phyloP scores from a whole-genome alignment of 1,140 invertebrate species.

The Neelides sp. region DNA sequence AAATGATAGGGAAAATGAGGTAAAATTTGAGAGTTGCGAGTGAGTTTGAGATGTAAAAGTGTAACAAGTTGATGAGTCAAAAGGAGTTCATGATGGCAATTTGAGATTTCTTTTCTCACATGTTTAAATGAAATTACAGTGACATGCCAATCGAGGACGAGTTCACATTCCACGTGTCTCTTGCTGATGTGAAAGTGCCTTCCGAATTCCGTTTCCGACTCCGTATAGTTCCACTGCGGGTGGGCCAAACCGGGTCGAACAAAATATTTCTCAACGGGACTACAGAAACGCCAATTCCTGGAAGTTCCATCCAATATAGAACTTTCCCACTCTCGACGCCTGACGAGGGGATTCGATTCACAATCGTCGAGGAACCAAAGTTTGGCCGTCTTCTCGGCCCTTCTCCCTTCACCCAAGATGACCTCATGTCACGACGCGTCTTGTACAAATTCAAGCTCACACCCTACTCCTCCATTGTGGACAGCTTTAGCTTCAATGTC shows the following conservation, averaged over 20 bases:
- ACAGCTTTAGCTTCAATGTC: conserved; percentile 28
- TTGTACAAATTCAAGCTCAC: conserved; percentile 25
- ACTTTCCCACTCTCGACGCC: conserved; percentile 25
- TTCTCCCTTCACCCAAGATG: conserved; percentile 22
- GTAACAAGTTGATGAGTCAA: background rate
- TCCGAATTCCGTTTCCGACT: conserved; percentile 30
- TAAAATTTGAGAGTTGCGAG: too few species aligned
- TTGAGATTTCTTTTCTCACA: conserved; percentile 1
- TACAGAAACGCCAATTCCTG: conserved; percentile 14
- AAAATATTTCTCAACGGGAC: conserved; percentile 22
- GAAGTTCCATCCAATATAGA: conserved; percentile 21
- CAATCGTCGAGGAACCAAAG: conserved; percentile 15
- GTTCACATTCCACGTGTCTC: conserved; percentile 30
- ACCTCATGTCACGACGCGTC: conserved; percentile 16
- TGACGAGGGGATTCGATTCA: conserved; percentile 22
- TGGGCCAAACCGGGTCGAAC: conserved; percentile 22
- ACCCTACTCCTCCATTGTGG: conserved; percentile 24
- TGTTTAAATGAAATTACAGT: conserved; percentile 15
- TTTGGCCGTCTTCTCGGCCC: conserved; percentile 23
- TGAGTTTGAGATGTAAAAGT: background rate
- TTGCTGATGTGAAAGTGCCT: conserved; percentile 30
- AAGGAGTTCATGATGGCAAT: background rate
- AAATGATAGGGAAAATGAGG: too few species aligned
- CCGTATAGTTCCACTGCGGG: conserved; percentile 25
- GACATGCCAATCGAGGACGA: conserved; percentile 29